These are phyloP conservation scores for Xylota segnis DNA, from an alignment of 2,888 invertebrate species.

Conservation along the genomic window DNA sequence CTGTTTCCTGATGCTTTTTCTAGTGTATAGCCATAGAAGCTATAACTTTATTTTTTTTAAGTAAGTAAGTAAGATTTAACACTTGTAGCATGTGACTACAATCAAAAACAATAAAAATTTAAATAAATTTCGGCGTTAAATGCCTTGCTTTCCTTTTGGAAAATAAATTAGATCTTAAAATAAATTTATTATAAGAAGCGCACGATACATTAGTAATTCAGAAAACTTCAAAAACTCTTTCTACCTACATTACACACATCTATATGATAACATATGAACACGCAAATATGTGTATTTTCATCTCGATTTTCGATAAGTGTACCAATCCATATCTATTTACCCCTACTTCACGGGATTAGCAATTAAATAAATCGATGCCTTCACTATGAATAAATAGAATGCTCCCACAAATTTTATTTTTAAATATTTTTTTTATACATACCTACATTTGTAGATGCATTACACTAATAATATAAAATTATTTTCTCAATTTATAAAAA, in stretches of 20 bases:
- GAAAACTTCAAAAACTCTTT: no score
- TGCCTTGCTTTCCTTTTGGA: no score
- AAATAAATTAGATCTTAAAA: no score
- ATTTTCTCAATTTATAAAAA: conserved; percentile 20
- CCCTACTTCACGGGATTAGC: conserved; percentile 16
- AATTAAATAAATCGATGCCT: conserved; percentile 18
- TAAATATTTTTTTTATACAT: neutral
- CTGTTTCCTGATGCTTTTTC: neutral
- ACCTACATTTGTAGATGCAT: neutral
- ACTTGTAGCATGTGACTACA: neutral
- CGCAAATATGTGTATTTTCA: neutral
- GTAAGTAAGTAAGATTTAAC: neutral
- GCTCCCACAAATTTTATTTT: conserved; percentile 28
- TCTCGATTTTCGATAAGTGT: neutral
- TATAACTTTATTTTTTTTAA: neutral
- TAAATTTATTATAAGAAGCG: no score
- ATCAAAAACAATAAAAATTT: neutral
- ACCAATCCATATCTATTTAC: neutral
- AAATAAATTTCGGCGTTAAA: neutral
- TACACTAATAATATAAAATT: conserved; percentile 26
- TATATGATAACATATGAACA: no score
- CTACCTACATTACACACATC: no score
- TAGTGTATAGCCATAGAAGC: neutral
- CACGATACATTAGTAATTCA: no score
- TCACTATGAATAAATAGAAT: conserved; percentile 23